These are phyloP conservation scores for Solea senegalensis DNA, from an alignment of 2,113 vertebrate species.

Conservation along the genomic window DNA sequence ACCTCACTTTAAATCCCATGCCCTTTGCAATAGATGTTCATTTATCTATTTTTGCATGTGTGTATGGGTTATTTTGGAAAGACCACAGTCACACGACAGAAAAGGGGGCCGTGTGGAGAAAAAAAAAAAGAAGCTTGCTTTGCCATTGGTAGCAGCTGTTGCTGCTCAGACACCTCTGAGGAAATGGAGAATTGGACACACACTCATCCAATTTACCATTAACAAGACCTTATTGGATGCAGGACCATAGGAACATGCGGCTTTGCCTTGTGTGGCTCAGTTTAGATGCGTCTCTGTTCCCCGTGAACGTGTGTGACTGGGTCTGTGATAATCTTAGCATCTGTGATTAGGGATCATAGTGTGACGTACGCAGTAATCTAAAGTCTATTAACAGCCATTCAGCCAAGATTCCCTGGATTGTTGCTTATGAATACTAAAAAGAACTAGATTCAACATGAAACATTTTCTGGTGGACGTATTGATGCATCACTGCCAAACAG, in stretches of 20 bases:
- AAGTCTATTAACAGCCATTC: constrained; percentile 14
- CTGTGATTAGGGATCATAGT: constrained; percentile 34
- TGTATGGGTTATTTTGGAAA: constrained; percentile 78
- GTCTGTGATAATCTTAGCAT: constrained; percentile 36
- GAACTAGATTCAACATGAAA: background rate
- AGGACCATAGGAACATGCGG: constrained; percentile 72
- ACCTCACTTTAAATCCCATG: constrained; percentile 65
- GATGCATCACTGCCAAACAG: too few species aligned
- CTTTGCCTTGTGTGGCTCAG: constrained; percentile 74
- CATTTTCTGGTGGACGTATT: too few species aligned
- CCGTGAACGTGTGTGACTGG: constrained; percentile 19
- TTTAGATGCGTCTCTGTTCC: constrained; percentile 50
- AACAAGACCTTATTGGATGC: constrained; percentile 85
- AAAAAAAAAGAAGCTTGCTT: constrained; percentile 54
- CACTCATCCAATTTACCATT: constrained; percentile 85
- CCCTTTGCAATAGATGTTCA: constrained; percentile 76
- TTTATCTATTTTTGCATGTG: constrained; percentile 79
- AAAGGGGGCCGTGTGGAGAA: constrained; percentile 62
- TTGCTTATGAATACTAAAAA: background rate
- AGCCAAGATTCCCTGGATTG: constrained; percentile 3
- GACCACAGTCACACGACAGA: constrained; percentile 70
- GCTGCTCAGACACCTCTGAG: constrained; percentile 79
- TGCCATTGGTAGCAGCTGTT: constrained; percentile 84
- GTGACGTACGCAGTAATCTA: background rate
- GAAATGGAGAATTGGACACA: constrained; percentile 83